Base-by-base conservation (phyloP, 2,888 invertebrate species). In the Apotomis turbidana region DNA sequence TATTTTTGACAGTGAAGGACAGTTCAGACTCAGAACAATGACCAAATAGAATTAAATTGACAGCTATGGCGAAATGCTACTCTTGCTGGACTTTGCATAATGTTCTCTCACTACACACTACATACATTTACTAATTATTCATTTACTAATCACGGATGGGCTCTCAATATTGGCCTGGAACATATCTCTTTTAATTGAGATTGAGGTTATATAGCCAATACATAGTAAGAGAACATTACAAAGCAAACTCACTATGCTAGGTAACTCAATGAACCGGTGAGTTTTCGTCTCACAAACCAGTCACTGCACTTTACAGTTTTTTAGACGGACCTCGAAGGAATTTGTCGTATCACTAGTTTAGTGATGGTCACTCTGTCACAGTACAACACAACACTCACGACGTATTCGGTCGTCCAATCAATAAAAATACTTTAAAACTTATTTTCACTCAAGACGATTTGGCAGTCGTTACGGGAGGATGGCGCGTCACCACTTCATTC, bases 211-310 rank as follows among this genome's bases (percentile, higher is more conserved):
- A 13, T 15, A 60, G 8, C 8, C 15, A 66, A 5, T 60, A 70
- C 12, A 27, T 55, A 64, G 54, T 54, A 66, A 71, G 71, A 71
- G 13, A 66, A 71, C 66, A 71, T 61, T 41, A 46, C 51, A 58
- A 44, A 59, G 36, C 10, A 4, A 9, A 55, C 13, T 10, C 57
- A 59, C 44, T 44, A 46, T 41, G n/a, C 66, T 36, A 66, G 66
- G 57, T 66, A 57, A 66, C 57, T 66, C n/a, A 44, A 55, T 27
- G n/a, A n/a, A 61, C 5, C 54, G 9, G 54, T 8, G 54, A 27
- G 49, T 49, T 49, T 9, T n/a, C 36, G 38, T n/a, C 58, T 57
- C 38, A 58, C 58, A 38, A 38, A 58, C 36, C n/a, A 12, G n/a
- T 6, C 49, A 49, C 49, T 10, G 9, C 10, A 49, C 49, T 8